Percentiles rank a stretch among this genome's conserved stretches.
Evolutionary conservation across 2,113 vertebrate genomes (phyloP).

Genomic region (Pelmatolapia mariae): DNA sequence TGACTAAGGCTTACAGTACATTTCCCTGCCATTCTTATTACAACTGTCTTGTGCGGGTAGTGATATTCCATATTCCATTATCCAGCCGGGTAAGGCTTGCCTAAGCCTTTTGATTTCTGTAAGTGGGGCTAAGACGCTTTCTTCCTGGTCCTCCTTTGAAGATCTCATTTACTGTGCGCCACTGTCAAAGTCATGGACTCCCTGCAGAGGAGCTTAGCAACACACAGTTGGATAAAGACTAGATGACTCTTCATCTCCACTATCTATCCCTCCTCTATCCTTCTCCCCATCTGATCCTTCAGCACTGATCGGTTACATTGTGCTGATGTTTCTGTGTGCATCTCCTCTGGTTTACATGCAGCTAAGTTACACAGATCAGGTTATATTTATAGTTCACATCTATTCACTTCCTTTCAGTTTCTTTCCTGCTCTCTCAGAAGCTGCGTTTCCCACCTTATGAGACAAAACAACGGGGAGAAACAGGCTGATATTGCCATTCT

Average conservation of each 20-base stretch:
- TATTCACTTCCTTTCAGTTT: background rate
- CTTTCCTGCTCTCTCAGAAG: background rate
- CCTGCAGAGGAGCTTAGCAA: slow-evolving; percentile 26
- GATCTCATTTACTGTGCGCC: slow-evolving; percentile 29
- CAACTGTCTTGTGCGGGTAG: background rate
- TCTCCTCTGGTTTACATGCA: background rate
- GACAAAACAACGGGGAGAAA: background rate
- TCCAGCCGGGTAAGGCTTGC: background rate
- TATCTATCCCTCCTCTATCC: background rate
- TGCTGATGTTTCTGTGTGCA: background rate
- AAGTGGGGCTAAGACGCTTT: slow-evolving; percentile 37
- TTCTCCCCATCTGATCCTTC: background rate
- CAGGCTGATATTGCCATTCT: background rate
- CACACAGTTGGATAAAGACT: slow-evolving; percentile 4
- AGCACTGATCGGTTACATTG: background rate
- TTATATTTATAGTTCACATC: background rate
- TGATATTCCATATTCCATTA: slow-evolving; percentile 46
- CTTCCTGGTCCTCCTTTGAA: slow-evolving; percentile 50
- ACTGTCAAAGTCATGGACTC: slow-evolving; percentile 24
- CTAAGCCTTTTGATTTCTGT: slow-evolving; percentile 47
- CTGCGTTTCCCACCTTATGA: background rate
- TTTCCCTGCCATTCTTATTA: slow-evolving; percentile 11
- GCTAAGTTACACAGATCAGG: background rate
- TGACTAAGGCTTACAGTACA: background rate
- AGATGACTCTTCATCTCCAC: slow-evolving; percentile 1